These are phyloP conservation scores for Halcyon smyrnensis DNA, from an alignment of 2,797 vertebrate species.

Conservation along the genomic window DNA sequence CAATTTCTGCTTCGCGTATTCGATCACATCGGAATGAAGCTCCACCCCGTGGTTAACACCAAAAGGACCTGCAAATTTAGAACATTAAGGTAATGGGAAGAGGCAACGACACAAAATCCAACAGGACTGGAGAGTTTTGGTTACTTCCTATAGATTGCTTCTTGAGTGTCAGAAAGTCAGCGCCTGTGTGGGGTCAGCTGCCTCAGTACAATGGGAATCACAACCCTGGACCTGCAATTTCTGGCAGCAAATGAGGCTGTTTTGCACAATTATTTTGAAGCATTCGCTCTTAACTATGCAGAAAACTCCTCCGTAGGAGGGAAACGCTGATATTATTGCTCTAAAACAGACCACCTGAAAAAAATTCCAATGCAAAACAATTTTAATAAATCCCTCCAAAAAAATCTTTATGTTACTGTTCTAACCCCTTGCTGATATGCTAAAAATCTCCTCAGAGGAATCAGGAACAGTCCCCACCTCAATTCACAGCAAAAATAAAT, in stretches of 20 bases:
- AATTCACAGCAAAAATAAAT: neutral
- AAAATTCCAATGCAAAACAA: neutral
- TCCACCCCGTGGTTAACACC: slow-evolving; percentile 96
- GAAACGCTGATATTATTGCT: neutral
- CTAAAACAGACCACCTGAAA: neutral
- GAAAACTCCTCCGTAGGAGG: neutral
- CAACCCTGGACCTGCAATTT: neutral
- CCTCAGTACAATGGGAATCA: neutral
- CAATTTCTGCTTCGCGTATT: slow-evolving; percentile 94
- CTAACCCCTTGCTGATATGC: rapidly evolving
- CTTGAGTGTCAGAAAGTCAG: neutral
- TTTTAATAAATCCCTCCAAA: neutral
- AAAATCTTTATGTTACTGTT: neutral
- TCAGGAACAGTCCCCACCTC: neutral
- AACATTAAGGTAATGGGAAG: neutral
- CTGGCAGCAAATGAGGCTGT: neutral
- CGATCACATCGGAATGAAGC: slow-evolving; percentile 91
- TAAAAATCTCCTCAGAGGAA: neutral
- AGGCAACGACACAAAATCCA: neutral
- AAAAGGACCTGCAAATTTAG: slow-evolving; percentile 86
- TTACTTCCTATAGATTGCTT: neutral
- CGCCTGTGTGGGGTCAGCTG: neutral
- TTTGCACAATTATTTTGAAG: neutral
- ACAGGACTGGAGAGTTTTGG: neutral
- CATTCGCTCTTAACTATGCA: neutral